Conservation (phyloP, 2,113 vertebrate species). For the Oplegnathus fasciatus region DNA sequence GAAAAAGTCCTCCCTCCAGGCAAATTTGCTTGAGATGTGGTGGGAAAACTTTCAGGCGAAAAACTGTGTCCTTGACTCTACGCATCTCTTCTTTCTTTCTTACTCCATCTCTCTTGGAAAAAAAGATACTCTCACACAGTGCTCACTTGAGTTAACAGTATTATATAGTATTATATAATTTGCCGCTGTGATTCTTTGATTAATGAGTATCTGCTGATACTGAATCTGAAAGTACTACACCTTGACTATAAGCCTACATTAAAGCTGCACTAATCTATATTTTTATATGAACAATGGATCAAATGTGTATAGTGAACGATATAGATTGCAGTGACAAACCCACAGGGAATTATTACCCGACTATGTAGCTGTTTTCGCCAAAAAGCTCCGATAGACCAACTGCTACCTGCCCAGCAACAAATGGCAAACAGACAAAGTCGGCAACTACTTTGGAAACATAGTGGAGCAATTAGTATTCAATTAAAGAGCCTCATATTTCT, state of each 20-base stretch:
- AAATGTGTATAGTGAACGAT: background rate
- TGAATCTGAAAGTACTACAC: background rate
- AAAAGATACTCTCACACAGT: background rate
- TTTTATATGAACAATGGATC: background rate
- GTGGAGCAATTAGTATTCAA: background rate
- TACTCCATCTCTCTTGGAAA: background rate
- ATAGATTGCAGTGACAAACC: background rate
- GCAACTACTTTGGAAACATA: background rate
- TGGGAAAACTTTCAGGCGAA: conserved; percentile 39
- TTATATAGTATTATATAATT: no score
- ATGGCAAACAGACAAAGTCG: background rate
- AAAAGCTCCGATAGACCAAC: no score
- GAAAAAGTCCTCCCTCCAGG: conserved; percentile 49
- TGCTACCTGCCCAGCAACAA: background rate
- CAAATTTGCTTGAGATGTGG: conserved; percentile 32
- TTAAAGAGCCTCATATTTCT: background rate
- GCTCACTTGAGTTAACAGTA: background rate
- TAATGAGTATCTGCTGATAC: background rate
- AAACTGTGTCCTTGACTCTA: conserved; percentile 36
- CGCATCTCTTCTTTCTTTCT: conserved; percentile 1
- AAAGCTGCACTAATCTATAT: background rate
- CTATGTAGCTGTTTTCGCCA: no score
- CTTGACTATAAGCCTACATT: background rate
- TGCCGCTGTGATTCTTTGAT: background rate
- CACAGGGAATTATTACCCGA: background rate